Base-by-base conservation (phyloP, 2,113 vertebrate species). In the Megaleporinus macrocephalus region DNA sequence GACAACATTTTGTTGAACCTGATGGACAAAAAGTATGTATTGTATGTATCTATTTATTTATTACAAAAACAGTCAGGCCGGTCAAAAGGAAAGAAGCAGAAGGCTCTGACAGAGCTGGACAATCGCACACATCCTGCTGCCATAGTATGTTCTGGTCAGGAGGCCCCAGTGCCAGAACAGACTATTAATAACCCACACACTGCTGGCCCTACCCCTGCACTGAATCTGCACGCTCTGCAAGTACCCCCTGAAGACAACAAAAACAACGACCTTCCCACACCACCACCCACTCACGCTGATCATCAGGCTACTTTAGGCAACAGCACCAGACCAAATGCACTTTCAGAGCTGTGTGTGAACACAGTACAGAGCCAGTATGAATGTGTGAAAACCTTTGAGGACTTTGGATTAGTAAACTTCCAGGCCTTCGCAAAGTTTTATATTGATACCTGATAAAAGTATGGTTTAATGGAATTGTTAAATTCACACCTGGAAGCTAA, bases 181-280 rank as follows among this genome's bases (percentile, higher is more conserved):
- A 73, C 89, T 92, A 91, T 88, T 86, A 90, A 91, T 92, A 92
- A 85, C 86, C 49, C 69, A 62, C 84, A 89, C 78, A 85, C 81
- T 85, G 82, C 75, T 88, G 62, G 57, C 36, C 41, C 53, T 86
- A 88, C 83, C 84, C 75, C 65, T 77, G 81, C 85, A 81, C 72
- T 76, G 44, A 88, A 90, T 89, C 85, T 87, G 87, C 85, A 86
- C 88, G 88, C 87, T 82, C 91, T 90, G 89, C 77, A 49, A 87
- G 86, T 89, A 85, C 86, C 87, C 89, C 88, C 88, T 88, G 87
- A 86, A 89, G 90, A 87, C 87, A 51, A 78, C 82, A 85, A 88
- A 90, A 92, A 91, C 91, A 93, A 90, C 83, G 86, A 90, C 84
- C 88, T 88, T 89, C 90, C 91, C 89, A 91, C 90, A 87, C 82